Base-by-base conservation (phyloP, 2,113 vertebrate species). In the Sorex araneus region DNA sequence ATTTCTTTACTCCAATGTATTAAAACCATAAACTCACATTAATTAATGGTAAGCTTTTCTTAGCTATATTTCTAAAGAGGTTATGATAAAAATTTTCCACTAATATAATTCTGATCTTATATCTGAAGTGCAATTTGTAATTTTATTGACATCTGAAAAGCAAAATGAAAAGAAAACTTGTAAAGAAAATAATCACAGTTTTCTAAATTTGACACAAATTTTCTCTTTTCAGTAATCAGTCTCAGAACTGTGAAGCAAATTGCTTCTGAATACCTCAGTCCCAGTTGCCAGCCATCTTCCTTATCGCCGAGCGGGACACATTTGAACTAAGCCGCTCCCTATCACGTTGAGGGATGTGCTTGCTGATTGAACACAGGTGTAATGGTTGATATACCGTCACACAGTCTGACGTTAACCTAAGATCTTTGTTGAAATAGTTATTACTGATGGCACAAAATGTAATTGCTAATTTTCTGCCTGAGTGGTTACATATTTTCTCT, bases 391-490 rank as follows among this genome's bases (percentile, higher is more conserved):
- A 98, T 98, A 98, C 97, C 98, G 98, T 98, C 98, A 98, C 98
- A 98, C 74, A 84, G 98, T 98, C 98, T 98, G 98, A 98, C 98
- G 97, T 98, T 99, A 99, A 99, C 98, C 98, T 98, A 98, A 98
- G 98, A 99, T 99, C 98, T 98, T 98, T 97, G 97, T 98, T 99
- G 98, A 99, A 99, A 99, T 98, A 98, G 98, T 99, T 99, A 99
- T 99, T 99, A 99, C 99, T 98, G 98, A 99, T 99, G 98, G 98
- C 99, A 99, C 93, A 10, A 98, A 98, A 98, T 98, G 98, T 99
- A 99, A 99, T 99, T 99, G 98, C 98, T 99, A 99, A 99, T 99
- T 99, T 99, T 99, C 98, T 98, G 98, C 98, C 98, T 98, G 98
- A 98, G 97, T 97, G 97, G 97, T 96, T 99, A 98, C 98, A 99